These are phyloP conservation scores for Rhagologus leucostigma DNA, from an alignment of 2,113 vertebrate genomes.

Conservation along the genomic window DNA sequence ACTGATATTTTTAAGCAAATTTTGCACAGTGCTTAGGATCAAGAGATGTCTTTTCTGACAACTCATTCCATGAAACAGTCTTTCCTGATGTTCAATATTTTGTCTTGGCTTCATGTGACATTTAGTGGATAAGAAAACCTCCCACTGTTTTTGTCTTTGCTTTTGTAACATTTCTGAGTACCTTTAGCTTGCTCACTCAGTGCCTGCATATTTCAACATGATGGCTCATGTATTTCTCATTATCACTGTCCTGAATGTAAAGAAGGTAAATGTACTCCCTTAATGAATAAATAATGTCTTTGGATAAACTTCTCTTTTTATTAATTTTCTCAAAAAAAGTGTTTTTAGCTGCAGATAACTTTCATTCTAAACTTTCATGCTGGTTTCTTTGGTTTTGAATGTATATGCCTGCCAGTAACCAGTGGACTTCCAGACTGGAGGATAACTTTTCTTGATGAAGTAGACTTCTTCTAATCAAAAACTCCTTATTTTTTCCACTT, in stretches of 20 bases:
- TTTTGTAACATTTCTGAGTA: not conserved
- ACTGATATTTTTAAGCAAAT: not conserved
- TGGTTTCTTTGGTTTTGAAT: not conserved
- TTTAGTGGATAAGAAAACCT: not conserved
- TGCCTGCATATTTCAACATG: not conserved
- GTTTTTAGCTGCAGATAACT: not conserved
- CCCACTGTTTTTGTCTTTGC: not conserved
- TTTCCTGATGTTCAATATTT: not conserved
- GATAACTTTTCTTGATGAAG: not conserved
- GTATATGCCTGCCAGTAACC: not conserved
- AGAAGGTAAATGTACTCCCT: not conserved
- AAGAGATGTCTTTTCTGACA: not conserved
- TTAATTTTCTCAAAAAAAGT: not conserved
- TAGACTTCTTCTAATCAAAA: not conserved
- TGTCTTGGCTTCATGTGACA: not conserved
- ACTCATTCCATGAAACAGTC: not conserved
- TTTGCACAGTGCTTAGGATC: not conserved
- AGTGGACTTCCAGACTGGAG: not conserved
- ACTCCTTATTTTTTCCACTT: not conserved
- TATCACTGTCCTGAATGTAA: not conserved
- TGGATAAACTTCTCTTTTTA: not conserved
- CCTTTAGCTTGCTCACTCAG: not conserved
- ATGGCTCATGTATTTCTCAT: not conserved
- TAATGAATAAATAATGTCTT: not conserved
- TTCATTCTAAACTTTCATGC: not conserved